Percentiles rank a stretch among this genome's conserved stretches.
Evolutionary conservation across 2,888 invertebrate species (phyloP).

Genomic region (Aphidius colemani): DNA sequence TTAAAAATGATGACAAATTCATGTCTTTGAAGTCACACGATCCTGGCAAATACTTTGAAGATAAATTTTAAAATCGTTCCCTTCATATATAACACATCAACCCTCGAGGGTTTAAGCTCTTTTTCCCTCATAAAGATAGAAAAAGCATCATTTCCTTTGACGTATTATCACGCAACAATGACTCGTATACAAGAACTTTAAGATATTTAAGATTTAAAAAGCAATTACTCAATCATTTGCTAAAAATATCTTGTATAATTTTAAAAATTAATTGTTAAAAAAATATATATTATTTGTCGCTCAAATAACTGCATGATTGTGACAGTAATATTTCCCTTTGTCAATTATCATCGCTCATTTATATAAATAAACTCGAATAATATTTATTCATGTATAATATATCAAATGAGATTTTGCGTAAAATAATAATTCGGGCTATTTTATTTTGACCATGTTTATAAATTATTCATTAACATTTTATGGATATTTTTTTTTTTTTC

Average conservation of each 20-base stretch:
- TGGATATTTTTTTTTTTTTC: constrained; percentile 10
- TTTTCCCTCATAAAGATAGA: constrained; percentile 12
- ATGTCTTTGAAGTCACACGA: constrained; percentile 22
- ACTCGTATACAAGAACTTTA: constrained; percentile 53
- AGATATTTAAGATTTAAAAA: constrained; percentile 37
- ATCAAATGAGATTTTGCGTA: too few relatives aligned
- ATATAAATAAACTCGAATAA: too few relatives aligned
- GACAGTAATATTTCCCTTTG: too few relatives aligned
- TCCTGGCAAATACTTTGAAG: constrained; percentile 15
- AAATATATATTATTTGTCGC: too few relatives aligned
- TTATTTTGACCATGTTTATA: neutral
- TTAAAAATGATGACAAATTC: constrained; percentile 20
- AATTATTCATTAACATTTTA: neutral
- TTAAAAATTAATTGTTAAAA: too few relatives aligned
- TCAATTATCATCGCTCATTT: too few relatives aligned
- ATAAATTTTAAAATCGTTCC: constrained; percentile 26
- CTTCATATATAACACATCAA: constrained; percentile 11
- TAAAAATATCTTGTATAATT: neutral
- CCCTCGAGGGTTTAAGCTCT: constrained; percentile 6
- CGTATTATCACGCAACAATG: constrained; percentile 53
- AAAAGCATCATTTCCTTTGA: constrained; percentile 45
- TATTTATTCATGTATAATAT: too few relatives aligned
- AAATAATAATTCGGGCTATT: neutral
- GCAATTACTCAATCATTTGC: neutral
- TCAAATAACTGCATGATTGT: too few relatives aligned